These are phyloP conservation scores for Trypoxylon attenuatum DNA, from an alignment of 2,888 invertebrate genomes.

Conservation along the genomic window DNA sequence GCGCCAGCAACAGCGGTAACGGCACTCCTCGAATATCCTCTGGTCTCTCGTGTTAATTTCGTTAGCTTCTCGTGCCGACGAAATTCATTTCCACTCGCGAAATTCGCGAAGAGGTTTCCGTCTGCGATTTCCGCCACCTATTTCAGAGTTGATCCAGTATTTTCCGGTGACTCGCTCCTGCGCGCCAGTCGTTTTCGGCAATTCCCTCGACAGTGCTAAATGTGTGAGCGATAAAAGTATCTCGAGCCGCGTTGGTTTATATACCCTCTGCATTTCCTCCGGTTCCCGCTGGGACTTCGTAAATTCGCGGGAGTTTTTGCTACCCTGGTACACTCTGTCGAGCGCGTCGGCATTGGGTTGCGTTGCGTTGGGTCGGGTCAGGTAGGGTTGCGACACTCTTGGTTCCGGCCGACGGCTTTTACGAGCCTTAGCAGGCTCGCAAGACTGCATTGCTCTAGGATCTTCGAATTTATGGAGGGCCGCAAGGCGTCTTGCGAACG, in stretches of 20 bases:
- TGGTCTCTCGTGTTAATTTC: too few species aligned
- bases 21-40: too few species aligned
- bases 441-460: too few species aligned
- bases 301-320: constrained; percentile 33
- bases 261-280: constrained; percentile 52
- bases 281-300: constrained; percentile 43
- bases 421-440: neutral
- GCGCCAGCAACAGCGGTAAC: too few species aligned
- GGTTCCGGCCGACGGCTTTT: neutral
- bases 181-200: constrained; percentile 30
- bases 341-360: neutral
- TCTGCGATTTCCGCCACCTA: too few species aligned
- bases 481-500: neutral
- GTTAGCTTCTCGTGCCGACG: too few species aligned
- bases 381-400: neutral
- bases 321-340: neutral
- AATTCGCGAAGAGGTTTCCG: too few species aligned
- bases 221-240: constrained; percentile 60
- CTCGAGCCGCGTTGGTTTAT: constrained; percentile 52
- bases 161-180: too few species aligned
- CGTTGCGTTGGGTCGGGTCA: neutral
- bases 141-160: too few species aligned
- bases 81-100: too few species aligned
- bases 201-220: constrained; percentile 53
- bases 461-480: too few species aligned